Conservation (phyloP, 2,113 vertebrate genomes). For the Butorides virescens region DNA sequence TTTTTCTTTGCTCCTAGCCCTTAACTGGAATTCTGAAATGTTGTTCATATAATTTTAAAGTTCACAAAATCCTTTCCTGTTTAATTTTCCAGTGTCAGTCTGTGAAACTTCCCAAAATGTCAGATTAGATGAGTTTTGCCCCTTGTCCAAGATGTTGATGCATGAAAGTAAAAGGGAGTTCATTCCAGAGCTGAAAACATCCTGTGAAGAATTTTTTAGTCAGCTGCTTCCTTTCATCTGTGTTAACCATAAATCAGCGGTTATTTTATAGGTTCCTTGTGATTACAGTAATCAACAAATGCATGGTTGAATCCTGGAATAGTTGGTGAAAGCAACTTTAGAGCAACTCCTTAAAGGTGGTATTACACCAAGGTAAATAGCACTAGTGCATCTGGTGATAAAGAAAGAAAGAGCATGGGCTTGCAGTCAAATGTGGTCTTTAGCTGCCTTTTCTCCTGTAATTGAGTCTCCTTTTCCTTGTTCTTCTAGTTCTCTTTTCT, state of each 20-base stretch:
- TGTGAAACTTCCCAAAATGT: neutral
- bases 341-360: neutral
- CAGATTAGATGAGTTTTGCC: neutral
- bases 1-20: neutral
- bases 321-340: neutral
- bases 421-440: neutral
- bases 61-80: constrained; percentile 28
- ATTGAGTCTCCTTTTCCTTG: neutral
- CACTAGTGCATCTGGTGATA: neutral
- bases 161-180: constrained; percentile 1
- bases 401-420: neutral
- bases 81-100: neutral
- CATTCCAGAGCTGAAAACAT: neutral
- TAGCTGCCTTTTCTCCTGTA: neutral
- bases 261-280: neutral
- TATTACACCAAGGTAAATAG: neutral
- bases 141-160: neutral
- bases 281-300: neutral
- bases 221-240: neutral
- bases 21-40: constrained; percentile 4
- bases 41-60: neutral
- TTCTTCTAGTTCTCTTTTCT: neutral
- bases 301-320: neutral
- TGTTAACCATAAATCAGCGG: neutral
- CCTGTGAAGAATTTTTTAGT: neutral